Percentiles rank a stretch among this genome's conserved stretches.
These are phyloP conservation scores for Oceanodroma tethys DNA, from an alignment of 2,113 vertebrate genomes.

Conservation along the genomic window DNA sequence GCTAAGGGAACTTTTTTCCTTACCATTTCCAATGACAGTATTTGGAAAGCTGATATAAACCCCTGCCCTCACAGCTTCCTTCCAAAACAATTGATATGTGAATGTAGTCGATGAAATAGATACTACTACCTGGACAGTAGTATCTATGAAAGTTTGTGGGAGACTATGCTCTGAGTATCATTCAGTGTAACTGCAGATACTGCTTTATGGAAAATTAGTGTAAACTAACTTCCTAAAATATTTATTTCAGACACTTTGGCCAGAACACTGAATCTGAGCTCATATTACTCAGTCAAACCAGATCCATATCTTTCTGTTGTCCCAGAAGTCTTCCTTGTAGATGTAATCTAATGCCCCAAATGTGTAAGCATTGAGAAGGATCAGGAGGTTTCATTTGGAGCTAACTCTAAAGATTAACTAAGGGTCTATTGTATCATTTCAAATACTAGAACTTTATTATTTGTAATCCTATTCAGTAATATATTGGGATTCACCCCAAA, in stretches of 20 bases:
- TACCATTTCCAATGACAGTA: neutral
- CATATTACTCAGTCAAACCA: neutral
- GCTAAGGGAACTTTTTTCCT: neutral
- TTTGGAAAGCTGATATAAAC: neutral
- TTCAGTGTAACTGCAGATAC: neutral
- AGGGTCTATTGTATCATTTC: neutral
- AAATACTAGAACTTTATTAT: neutral
- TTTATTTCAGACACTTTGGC: neutral
- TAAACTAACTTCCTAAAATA: neutral
- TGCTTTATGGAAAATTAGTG: neutral
- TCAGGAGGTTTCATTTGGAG: neutral
- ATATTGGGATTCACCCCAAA: neutral
- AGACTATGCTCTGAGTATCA: neutral
- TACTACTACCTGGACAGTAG: neutral
- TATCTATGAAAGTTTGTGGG: neutral
- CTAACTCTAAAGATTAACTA: neutral
- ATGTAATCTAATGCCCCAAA: neutral
- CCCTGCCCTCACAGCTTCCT: neutral
- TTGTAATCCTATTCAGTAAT: neutral
- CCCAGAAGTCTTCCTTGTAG: neutral
- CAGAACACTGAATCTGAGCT: neutral
- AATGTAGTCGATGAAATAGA: neutral
- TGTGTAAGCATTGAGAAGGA: neutral
- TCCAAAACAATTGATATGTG: neutral
- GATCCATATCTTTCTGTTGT: neutral